Conservation (phyloP, 2,113 vertebrate genomes). For the Proterorhinus semilunaris region DNA sequence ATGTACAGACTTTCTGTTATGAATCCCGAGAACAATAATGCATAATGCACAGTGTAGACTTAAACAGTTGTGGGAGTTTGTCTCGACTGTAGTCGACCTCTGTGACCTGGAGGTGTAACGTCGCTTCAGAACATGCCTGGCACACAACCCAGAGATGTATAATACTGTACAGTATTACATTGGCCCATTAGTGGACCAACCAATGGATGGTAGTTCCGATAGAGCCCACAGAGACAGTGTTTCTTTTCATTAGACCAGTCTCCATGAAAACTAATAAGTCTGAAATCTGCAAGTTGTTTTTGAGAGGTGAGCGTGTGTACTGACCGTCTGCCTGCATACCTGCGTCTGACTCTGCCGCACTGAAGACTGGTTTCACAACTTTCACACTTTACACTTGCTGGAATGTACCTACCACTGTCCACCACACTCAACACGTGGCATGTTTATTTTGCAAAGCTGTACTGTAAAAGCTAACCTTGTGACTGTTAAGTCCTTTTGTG, state of each 20-base stretch:
- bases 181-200: conserved; percentile 1
- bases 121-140: not conserved
- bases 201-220: conserved; percentile 1
- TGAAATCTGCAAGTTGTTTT: not conserved
- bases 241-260: conserved; percentile 8
- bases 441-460: not conserved
- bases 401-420: conserved; percentile 12
- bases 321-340: conserved; percentile 8
- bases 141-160: not conserved
- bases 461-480: no score
- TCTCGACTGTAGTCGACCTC: not conserved
- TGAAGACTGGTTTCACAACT: conserved; percentile 46
- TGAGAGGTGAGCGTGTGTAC: conserved; percentile 16
- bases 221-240: not conserved
- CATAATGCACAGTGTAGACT: not conserved
- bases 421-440: not conserved
- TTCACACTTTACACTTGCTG: conserved; percentile 27
- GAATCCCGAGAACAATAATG: not conserved
- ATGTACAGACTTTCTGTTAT: no score
- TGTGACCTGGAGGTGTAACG: not conserved
- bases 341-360: not conserved
- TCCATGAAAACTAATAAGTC: conserved; percentile 4
- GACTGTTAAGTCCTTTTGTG: not conserved
- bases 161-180: conserved; percentile 5
- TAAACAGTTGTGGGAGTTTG: not conserved